A percentile compares a stretch with the other conserved stretches of the same genome.
Conservation (phyloP, 2,888 invertebrate genomes). For the Napeogenes sylphis region DNA sequence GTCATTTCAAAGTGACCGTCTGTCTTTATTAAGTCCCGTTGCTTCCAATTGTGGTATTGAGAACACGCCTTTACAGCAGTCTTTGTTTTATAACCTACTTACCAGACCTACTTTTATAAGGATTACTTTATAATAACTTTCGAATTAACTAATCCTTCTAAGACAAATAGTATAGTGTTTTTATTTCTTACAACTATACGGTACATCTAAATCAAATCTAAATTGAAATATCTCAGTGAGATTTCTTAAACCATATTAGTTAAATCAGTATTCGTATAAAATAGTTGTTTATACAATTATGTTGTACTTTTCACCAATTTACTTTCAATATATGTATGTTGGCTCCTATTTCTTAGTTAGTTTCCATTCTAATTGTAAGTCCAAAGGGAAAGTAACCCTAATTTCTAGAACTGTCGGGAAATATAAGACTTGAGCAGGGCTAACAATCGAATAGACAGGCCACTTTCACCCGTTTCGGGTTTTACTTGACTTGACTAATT, state of each 20-base stretch:
- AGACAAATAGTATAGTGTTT: not conserved
- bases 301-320: too few species aligned
- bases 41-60: constrained; percentile 27
- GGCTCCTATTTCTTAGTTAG: too few species aligned
- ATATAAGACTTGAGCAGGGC: constrained; percentile 26
- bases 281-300: too few species aligned
- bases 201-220: too few species aligned
- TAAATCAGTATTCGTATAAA: too few species aligned
- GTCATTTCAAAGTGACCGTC: not conserved
- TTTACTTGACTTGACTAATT: constrained; percentile 10
- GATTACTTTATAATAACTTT: constrained; percentile 10
- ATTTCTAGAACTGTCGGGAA: constrained; percentile 28
- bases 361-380: not conserved
- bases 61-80: constrained; percentile 28
- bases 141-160: not conserved
- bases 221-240: too few species aligned
- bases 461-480: constrained; percentile 38
- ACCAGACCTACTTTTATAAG: constrained; percentile 23
- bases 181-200: too few species aligned
- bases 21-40: constrained; percentile 24
- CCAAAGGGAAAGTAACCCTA: constrained; percentile 45
- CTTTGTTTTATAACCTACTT: constrained; percentile 32
- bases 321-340: too few species aligned
- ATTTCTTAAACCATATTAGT: too few species aligned
- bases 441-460: constrained; percentile 18